Evolutionary conservation across 30 jellyfish, hydroid and myxozoan species (phyloP), one percentile per base, ranked within the genome.

Genomic region (Clytia hemisphaerica): DNA sequence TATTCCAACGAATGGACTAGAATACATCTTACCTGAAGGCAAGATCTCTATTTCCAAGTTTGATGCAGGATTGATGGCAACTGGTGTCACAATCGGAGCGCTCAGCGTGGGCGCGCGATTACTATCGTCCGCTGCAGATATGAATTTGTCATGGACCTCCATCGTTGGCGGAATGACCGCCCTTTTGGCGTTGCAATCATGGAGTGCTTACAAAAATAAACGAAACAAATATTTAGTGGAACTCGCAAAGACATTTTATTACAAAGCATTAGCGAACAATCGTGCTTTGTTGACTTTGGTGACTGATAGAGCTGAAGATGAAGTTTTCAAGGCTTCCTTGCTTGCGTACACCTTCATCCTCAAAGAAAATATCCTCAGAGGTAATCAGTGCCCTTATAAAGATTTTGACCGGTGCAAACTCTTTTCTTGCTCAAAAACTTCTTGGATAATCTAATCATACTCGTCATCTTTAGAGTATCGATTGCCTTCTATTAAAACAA

Each of bases 221-320:
- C 75, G 96, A 30, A 86, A 77, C 55, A 47, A 74, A 2, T 86
- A 86, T 58, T 60, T 86, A 63, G 61, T 67, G 71, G 78, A 82
- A 35, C 58, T 77, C 7, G 72, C 96, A 19, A 78, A 70, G 37
- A 31, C 77, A 25, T 70, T 86, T 21, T 86, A 86, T 54, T 86
- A 59, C 81, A 86, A 86, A 40, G 72, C 93, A 47, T 77, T 86
- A 3, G 96, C 94, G 53, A 86, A 73, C 67, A 86, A 86, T 61
- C 72, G 93, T 72, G 93, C 93, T 16, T 49, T 86, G 42, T 55
- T 86, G 64, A 80, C 92, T 10, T 72, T 86, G 63, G 78, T 86
- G 37, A 91, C 71, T 48, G 96, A 86, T 72, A 71, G 93, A 63
- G 93, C 96, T 18, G 92, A 73, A 59, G 93, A 77, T 78, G 96